A percentile compares a stretch with the other conserved stretches of the same genome.
phyloP scores from a whole-genome alignment of 2,113 vertebrate species.

The Narcine bancroftii region DNA sequence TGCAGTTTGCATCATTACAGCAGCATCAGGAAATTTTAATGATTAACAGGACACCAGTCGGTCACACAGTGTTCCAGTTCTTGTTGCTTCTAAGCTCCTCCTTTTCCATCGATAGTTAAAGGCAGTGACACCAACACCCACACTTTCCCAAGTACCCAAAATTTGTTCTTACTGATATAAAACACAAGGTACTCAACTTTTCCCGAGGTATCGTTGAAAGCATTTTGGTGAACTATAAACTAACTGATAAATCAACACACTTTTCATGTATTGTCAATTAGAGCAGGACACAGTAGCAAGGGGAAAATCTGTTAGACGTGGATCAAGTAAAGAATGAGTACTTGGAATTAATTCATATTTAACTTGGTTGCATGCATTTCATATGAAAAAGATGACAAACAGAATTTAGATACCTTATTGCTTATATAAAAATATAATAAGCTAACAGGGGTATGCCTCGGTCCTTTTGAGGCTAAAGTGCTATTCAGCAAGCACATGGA shows the following conservation, averaged over 20 bases:
- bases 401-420: neutral
- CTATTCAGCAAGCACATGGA: too few relatives aligned
- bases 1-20: neutral
- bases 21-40: neutral
- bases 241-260: neutral
- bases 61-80: neutral
- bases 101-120: neutral
- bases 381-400: neutral
- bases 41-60: neutral
- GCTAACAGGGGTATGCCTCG: too few relatives aligned
- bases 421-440: neutral
- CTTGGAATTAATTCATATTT: neutral
- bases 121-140: neutral
- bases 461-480: too few relatives aligned
- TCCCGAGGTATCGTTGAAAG: neutral
- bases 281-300: neutral
- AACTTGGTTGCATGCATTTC: neutral
- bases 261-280: neutral
- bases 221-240: neutral
- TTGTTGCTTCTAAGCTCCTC: neutral
- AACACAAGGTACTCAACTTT: neutral
- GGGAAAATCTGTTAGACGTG: neutral
- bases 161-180: neutral
- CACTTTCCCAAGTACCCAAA: neutral
- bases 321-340: neutral